phyloP scores from a whole-genome alignment of 2,888 invertebrate species.

The Drosophila ustulata region DNA sequence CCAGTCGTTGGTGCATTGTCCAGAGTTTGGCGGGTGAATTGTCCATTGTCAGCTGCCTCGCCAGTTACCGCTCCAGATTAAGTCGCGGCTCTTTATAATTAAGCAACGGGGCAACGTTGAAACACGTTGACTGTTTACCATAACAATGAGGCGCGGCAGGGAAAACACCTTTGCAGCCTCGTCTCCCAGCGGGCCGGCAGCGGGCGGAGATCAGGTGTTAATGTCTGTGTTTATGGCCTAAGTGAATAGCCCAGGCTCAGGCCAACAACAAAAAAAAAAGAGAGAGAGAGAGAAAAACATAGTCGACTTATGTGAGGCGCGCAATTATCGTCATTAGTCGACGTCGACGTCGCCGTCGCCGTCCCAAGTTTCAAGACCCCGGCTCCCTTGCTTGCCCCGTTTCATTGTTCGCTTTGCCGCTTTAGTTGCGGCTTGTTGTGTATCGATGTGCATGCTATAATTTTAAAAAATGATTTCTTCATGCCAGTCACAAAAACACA shows the following conservation, averaged over 20 bases:
- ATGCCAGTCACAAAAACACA: conserved; percentile 65
- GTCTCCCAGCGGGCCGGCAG: conserved; percentile 35
- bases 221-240: conserved; percentile 78
- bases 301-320: conserved; percentile 65
- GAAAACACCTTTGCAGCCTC: conserved; percentile 70
- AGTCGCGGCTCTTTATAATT: conserved; percentile 70
- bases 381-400: not conserved
- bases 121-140: conserved; percentile 73
- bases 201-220: conserved; percentile 79
- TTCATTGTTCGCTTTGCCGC: conserved; percentile 63
- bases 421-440: conserved; percentile 84
- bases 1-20: conserved; percentile 11
- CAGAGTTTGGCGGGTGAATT: conserved; percentile 15
- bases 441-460: conserved; percentile 82
- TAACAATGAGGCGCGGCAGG: conserved; percentile 70
- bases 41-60: conserved; percentile 45
- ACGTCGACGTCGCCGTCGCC: conserved; percentile 49
- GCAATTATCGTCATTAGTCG: conserved; percentile 74
- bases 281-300: conserved; percentile 36
- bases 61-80: conserved; percentile 69
- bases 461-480: conserved; percentile 78
- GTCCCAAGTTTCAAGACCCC: conserved; percentile 9
- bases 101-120: conserved; percentile 58
- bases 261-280: not conserved
- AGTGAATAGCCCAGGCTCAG: conserved; percentile 56